These are phyloP conservation scores for Mythimna impura DNA, from an alignment of 2,888 invertebrate genomes.

Conservation along the genomic window DNA sequence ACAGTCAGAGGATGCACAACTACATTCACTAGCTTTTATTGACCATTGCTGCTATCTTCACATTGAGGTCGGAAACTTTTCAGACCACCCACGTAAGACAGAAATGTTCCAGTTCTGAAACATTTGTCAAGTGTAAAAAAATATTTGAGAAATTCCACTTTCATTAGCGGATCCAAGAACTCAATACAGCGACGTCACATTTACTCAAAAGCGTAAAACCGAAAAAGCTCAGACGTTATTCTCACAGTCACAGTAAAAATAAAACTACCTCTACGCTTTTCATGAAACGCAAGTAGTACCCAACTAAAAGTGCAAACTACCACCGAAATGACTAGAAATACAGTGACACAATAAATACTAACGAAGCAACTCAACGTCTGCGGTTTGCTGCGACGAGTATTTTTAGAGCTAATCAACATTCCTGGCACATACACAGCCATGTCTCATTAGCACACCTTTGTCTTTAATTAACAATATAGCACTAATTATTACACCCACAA, in stretches of 20 bases:
- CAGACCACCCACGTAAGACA: too few species aligned
- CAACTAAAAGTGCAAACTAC: slow-evolving; percentile 30
- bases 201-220: slow-evolving; percentile 5
- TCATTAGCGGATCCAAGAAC: neutral
- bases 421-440: slow-evolving; percentile 68
- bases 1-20: too few species aligned
- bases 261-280: neutral
- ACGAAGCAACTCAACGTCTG: slow-evolving; percentile 75
- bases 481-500: slow-evolving; percentile 56
- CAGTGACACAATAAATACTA: slow-evolving; percentile 78
- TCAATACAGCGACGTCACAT: neutral
- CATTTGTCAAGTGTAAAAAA: neutral
- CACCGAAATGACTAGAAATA: slow-evolving; percentile 27
- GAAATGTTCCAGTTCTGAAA: neutral
- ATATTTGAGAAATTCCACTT: neutral
- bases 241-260: neutral
- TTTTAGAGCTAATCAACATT: slow-evolving; percentile 84
- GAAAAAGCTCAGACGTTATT: neutral
- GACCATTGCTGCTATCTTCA: too few species aligned
- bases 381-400: slow-evolving; percentile 73
- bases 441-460: slow-evolving; percentile 78
- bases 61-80: too few species aligned
- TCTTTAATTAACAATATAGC: slow-evolving; percentile 74
- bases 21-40: too few species aligned
- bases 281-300: slow-evolving; percentile 7